Conservation (phyloP, 2,113 vertebrate species). For the Trinectes maculatus region DNA sequence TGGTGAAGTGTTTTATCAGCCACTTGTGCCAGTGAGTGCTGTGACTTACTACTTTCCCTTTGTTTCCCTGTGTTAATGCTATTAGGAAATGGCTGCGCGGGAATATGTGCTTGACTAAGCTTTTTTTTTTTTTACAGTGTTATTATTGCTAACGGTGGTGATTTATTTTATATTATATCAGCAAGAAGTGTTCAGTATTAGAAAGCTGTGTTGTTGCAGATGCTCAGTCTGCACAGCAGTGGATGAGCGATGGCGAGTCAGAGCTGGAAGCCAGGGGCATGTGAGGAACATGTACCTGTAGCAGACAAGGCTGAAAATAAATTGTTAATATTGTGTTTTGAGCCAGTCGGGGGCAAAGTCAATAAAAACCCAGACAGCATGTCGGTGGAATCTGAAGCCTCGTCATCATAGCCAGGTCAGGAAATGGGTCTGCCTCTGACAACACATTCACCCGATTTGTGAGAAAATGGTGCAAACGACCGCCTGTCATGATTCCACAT, state of each 20-base stretch:
- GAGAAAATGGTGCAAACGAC: not conserved
- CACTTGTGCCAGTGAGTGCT: slow-evolving; percentile 16
- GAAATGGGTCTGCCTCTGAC: not conserved
- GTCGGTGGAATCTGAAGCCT: not conserved
- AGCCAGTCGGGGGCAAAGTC: no score
- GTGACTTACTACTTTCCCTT: slow-evolving; percentile 15
- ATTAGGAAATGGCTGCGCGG: slow-evolving; percentile 43
- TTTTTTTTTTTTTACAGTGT: slow-evolving; percentile 32
- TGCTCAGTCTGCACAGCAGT: not conserved
- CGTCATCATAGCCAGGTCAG: not conserved
- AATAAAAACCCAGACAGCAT: not conserved
- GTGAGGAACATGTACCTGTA: not conserved
- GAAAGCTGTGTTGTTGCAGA: slow-evolving; percentile 16
- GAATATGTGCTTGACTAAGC: slow-evolving; percentile 41
- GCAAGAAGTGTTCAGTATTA: slow-evolving; percentile 2
- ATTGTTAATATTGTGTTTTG: no score
- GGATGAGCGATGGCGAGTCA: slow-evolving; percentile 5
- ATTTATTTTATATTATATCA: slow-evolving; percentile 29
- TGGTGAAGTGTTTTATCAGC: not conserved
- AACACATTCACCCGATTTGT: not conserved
- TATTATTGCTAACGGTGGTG: slow-evolving; percentile 21
- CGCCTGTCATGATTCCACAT: not conserved
- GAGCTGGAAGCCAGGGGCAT: not conserved
- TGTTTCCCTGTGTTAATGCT: slow-evolving; percentile 40
- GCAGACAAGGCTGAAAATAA: no score